Evolutionary conservation across 30 jellyfish, hydroid and myxozoan species (phyloP).

Genomic region (Morbakka virulenta): DNA sequence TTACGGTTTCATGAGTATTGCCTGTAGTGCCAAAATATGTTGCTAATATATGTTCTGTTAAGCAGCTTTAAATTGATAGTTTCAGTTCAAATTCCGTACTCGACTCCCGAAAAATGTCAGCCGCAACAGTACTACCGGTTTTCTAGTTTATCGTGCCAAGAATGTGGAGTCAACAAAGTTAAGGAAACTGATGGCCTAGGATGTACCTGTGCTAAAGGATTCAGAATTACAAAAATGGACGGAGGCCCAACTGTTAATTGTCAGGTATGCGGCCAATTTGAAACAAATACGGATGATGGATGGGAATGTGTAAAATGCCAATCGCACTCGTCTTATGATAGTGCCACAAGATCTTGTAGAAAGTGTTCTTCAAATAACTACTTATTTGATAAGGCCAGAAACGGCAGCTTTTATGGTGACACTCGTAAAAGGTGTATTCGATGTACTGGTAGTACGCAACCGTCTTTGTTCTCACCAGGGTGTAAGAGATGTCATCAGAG

Average conservation of each 20-base stretch:
- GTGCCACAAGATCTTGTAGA: conserved; percentile 45
- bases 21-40: no score
- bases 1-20: no score
- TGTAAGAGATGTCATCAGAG: conserved; percentile 72
- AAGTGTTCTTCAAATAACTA: conserved; percentile 9
- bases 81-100: no score
- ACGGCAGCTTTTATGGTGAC: conserved; percentile 37
- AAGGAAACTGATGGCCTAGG: conserved; percentile 66
- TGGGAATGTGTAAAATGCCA: conserved; percentile 79
- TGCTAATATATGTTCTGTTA: no score
- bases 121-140: conserved; percentile 63
- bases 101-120: conserved; percentile 70
- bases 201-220: conserved; percentile 73
- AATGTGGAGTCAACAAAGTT: conserved; percentile 62
- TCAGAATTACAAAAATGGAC: conserved; percentile 33
- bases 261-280: conserved; percentile 43
- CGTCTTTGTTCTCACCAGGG: conserved; percentile 6
- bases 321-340: conserved; percentile 17
- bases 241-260: conserved; percentile 66
- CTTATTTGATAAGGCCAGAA: conserved; percentile 34
- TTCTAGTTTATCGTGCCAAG: conserved; percentile 73
- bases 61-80: no score
- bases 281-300: conserved; percentile 61
- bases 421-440: conserved; percentile 50
- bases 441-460: conserved; percentile 65